A percentile compares a stretch with the other conserved stretches of the same genome.
Conservation (phyloP, 2,797 vertebrate genomes). For the Malurus splendens region DNA sequence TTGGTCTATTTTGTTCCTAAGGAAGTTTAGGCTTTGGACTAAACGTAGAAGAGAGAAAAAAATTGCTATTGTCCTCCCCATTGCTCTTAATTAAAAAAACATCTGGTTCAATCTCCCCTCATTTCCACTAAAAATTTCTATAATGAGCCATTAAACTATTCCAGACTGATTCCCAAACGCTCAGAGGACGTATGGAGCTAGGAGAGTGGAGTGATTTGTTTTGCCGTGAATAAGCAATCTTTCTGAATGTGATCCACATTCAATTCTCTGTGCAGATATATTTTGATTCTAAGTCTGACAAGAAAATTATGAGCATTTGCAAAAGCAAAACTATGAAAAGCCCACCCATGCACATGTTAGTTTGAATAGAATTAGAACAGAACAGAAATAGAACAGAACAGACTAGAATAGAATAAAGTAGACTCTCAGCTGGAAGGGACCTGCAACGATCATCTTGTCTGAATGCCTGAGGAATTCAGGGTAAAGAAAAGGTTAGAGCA, state of each 20-base stretch:
- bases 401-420: neutral
- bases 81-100: neutral
- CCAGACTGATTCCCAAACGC: neutral
- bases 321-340: neutral
- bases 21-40: neutral
- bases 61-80: neutral
- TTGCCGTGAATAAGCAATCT: neutral
- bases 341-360: neutral
- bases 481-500: neutral
- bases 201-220: neutral
- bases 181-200: neutral
- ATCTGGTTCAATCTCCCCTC: neutral
- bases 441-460: rapidly evolving
- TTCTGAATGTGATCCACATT: neutral
- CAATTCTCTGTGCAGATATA: neutral
- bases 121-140: neutral
- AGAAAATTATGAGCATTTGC: neutral
- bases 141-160: neutral
- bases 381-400: neutral
- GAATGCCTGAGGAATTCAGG: neutral
- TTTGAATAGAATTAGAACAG: neutral
- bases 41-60: neutral
- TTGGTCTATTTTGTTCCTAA: neutral
- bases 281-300: neutral
- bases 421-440: neutral